Percentiles rank a stretch among this genome's conserved stretches.
Conservation (phyloP, 2,797 vertebrate genomes). For the Paratrypauchen microcephalus region DNA sequence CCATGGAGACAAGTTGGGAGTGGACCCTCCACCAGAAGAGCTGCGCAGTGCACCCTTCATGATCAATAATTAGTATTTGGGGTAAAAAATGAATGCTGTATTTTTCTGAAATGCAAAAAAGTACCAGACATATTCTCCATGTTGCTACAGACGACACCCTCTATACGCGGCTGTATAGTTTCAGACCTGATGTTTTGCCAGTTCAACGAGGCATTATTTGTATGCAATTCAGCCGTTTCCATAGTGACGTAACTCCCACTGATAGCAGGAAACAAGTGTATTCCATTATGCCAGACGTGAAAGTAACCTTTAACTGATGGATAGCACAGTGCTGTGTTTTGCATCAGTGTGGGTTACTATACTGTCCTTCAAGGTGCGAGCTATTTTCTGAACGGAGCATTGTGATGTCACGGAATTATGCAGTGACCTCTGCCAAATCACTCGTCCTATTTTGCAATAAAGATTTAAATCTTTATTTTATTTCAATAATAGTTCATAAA, state of each 20-base stretch:
- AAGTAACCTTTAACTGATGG: conserved; percentile 33
- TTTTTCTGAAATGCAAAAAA: not conserved
- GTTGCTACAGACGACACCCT: not conserved
- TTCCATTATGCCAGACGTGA: conserved; percentile 12
- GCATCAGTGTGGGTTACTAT: conserved; percentile 7
- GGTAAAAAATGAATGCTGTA: not conserved
- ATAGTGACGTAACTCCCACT: not conserved
- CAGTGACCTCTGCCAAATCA: conserved; percentile 7
- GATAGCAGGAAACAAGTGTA: conserved; percentile 13
- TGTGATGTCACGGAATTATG: conserved; percentile 46
- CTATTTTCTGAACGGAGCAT: conserved; percentile 56
- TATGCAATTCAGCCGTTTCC: conserved; percentile 9
- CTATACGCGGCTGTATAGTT: too few species aligned
- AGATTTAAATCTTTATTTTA: not conserved
- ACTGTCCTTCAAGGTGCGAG: conserved; percentile 16
- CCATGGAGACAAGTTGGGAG: too few species aligned
- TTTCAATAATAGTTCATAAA: too few species aligned
- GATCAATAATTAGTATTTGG: not conserved
- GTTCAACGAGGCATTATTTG: not conserved
- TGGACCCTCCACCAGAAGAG: too few species aligned
- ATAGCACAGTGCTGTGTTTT: conserved; percentile 10
- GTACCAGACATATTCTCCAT: not conserved
- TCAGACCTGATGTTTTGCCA: not conserved
- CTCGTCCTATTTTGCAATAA: not conserved
- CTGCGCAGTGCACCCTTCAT: not conserved